A percentile compares a stretch with the other conserved stretches of the same genome.
Conservation (phyloP, 2,113 vertebrate species). For the Silurus meridionalis region DNA sequence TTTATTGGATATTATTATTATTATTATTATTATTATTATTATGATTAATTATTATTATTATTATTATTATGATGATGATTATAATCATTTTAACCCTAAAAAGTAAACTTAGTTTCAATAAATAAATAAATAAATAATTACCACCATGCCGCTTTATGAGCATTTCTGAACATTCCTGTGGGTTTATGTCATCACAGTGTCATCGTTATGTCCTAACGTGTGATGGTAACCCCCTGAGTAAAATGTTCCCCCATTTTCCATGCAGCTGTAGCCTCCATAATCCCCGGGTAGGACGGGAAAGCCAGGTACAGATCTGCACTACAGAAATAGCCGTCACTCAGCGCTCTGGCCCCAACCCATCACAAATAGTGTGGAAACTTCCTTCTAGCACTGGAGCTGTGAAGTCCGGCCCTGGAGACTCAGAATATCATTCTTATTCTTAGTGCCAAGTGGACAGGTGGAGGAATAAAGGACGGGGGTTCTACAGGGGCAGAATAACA, state of each 20-base stretch:
- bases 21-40: too few relatives aligned
- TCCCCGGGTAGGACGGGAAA: slow-evolving; percentile 4
- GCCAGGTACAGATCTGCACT: neutral
- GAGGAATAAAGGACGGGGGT: slow-evolving; percentile 29
- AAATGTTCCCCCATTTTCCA: neutral
- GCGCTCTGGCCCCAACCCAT: slow-evolving; percentile 29
- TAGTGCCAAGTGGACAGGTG: slow-evolving; percentile 41
- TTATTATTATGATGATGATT: too few relatives aligned
- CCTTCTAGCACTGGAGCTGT: slow-evolving; percentile 63
- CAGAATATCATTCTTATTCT: slow-evolving; percentile 61
- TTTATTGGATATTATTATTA: too few relatives aligned
- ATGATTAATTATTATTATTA: too few relatives aligned
- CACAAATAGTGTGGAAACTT: slow-evolving; percentile 73
- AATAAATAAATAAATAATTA: too few relatives aligned
- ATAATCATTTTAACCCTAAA: too few relatives aligned
- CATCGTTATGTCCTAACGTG: too few relatives aligned
- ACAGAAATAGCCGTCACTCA: slow-evolving; percentile 12
- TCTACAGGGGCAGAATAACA: slow-evolving; percentile 13
- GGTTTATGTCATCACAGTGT: too few relatives aligned
- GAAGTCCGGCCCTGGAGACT: slow-evolving; percentile 53
- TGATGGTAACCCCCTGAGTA: neutral
- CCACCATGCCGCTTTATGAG: too few relatives aligned
- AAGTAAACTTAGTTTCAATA: too few relatives aligned
- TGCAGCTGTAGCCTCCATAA: neutral
- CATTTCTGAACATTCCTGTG: neutral